Conservation (phyloP, 2,888 invertebrate genomes). For the Carpatolechia fugitivella region DNA sequence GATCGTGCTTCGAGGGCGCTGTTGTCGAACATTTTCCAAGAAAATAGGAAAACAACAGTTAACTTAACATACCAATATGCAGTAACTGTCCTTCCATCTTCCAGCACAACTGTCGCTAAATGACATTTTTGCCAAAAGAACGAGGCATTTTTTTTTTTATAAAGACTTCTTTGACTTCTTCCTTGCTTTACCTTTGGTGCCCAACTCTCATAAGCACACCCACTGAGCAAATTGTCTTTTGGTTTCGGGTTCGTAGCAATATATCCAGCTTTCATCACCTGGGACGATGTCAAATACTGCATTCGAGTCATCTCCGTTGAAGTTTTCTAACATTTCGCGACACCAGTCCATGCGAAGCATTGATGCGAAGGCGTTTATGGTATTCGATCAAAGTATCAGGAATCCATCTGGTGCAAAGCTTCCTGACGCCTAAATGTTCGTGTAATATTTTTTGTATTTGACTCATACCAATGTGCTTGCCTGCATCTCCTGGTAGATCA, state of each 20-base stretch:
- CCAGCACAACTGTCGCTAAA: background rate
- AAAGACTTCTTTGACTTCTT: background rate
- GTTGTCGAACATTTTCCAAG: no score
- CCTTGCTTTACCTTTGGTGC: background rate
- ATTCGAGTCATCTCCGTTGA: conserved; percentile 17
- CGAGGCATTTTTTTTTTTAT: background rate
- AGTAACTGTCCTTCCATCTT: no score
- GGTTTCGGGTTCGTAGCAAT: conserved; percentile 13
- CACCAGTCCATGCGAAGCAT: conserved; percentile 17
- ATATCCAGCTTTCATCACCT: conserved; percentile 17
- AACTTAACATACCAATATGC: no score
- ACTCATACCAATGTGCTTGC: conserved; percentile 11
- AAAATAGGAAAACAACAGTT: no score
- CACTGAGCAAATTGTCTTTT: no score
- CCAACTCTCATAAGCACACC: no score
- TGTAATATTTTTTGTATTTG: conserved; percentile 17
- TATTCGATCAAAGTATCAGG: conserved; percentile 18
- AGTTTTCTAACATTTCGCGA: conserved; percentile 13
- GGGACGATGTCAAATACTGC: conserved; percentile 8
- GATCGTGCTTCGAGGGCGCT: conserved; percentile 3
- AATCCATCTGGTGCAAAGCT: conserved; percentile 19
- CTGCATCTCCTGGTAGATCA: no score
- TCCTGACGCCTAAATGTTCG: conserved; percentile 17
- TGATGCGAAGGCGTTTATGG: conserved; percentile 18
- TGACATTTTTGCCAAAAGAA: background rate